Evolutionary conservation across 2,797 vertebrate species (phyloP).

Genomic region (Rhynchonycteris naso): DNA sequence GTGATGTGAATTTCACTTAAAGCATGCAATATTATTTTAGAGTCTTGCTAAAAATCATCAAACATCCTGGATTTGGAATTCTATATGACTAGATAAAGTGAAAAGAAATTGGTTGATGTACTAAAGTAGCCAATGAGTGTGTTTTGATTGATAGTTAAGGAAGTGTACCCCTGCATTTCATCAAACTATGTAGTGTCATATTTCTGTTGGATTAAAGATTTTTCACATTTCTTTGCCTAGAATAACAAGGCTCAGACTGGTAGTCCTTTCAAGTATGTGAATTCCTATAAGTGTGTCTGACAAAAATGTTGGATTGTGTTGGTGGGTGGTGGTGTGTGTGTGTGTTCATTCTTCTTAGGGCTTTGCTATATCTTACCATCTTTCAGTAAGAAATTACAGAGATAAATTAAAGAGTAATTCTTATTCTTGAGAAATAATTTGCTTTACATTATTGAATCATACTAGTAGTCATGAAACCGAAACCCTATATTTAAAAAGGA

Average conservation of each 20-base stretch:
- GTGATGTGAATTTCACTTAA: neutral
- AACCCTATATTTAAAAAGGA: constrained; percentile 65
- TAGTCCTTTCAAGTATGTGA: constrained; percentile 49
- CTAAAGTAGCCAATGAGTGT: constrained; percentile 37
- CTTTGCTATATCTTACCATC: neutral
- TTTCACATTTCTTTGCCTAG: constrained; percentile 60
- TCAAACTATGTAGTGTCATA: constrained; percentile 44
- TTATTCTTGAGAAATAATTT: constrained; percentile 57
- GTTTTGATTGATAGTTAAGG: constrained; percentile 68
- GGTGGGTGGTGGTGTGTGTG: neutral
- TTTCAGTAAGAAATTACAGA: constrained; percentile 44
- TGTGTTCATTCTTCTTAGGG: constrained; percentile 26
- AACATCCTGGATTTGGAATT: constrained; percentile 35
- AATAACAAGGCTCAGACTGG: neutral
- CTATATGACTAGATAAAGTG: constrained; percentile 17
- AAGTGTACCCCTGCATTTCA: constrained; percentile 60
- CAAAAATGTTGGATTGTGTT: neutral
- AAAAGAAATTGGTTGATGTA: neutral
- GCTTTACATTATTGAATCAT: constrained; percentile 32
- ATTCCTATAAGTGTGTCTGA: constrained; percentile 30
- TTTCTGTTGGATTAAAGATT: constrained; percentile 63
- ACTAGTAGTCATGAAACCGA: constrained; percentile 55
- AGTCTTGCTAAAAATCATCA: constrained; percentile 1
- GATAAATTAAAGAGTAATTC: constrained; percentile 43
- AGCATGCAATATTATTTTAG: neutral